phyloP scores from a whole-genome alignment of 2,888 invertebrate genomes.

The Pocota personata region DNA sequence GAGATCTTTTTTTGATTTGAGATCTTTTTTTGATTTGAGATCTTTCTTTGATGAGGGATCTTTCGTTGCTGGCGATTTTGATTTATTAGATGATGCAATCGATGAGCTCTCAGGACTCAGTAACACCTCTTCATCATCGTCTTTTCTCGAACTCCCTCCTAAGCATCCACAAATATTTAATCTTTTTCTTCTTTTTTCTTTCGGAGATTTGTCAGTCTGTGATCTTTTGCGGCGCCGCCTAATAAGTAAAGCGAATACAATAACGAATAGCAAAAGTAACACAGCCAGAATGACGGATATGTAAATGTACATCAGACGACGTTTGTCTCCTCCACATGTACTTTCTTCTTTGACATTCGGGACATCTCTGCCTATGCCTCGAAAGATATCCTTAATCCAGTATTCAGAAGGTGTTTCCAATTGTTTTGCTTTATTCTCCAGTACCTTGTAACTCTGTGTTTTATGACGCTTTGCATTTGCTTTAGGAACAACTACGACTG shows the following conservation, averaged over 20 bases:
- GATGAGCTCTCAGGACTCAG: constrained; percentile 39
- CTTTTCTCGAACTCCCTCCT: neutral
- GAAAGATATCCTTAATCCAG: constrained; percentile 11
- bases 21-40: neutral
- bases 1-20: neutral
- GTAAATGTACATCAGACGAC: constrained; percentile 18
- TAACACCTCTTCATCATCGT: constrained; percentile 27
- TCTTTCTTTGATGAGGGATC: neutral
- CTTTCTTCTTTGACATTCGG: neutral
- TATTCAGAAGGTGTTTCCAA: neutral
- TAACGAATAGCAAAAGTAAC: constrained; percentile 15
- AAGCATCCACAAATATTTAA: neutral
- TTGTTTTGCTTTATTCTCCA: constrained; percentile 22
- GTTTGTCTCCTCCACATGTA: neutral
- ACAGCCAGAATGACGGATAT: neutral
- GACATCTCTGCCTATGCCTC: neutral
- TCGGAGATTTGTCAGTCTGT: too few species aligned
- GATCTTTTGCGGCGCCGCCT: neutral
- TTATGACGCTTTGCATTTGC: constrained; percentile 13
- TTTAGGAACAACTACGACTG: neutral
- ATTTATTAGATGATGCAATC: constrained; percentile 11
- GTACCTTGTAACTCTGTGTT: neutral
- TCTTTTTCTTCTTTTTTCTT: neutral
- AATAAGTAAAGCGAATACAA: neutral
- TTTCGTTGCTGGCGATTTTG: neutral